phyloP scores from a whole-genome alignment of 2,888 invertebrate genomes.

The Phoenoteleia sp. region DNA sequence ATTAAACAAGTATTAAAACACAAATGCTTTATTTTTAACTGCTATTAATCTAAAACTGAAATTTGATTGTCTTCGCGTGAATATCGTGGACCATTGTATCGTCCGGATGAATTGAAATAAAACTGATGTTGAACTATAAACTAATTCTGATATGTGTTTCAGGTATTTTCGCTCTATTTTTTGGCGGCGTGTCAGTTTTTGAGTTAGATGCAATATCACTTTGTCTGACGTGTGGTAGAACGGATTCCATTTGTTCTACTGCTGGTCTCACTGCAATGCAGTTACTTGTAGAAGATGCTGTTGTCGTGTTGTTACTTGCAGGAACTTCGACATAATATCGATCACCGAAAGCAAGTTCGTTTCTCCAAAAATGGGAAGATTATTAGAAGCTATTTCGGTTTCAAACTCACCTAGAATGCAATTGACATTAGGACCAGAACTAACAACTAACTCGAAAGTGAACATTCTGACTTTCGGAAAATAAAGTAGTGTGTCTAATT shows the following conservation, averaged over 20 bases:
- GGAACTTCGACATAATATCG: slow-evolving; percentile 36
- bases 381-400: slow-evolving; percentile 19
- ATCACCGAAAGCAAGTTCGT: slow-evolving; percentile 36
- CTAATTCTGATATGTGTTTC: not conserved
- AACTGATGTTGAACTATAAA: not conserved
- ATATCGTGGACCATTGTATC: not conserved
- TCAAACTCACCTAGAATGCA: not conserved
- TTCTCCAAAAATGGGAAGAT: slow-evolving; percentile 28
- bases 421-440: slow-evolving; percentile 5
- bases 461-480: too few species aligned
- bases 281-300: slow-evolving; percentile 43
- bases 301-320: slow-evolving; percentile 57
- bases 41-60: too few species aligned
- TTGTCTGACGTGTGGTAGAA: slow-evolving; percentile 42
- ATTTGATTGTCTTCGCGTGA: not conserved
- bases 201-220: slow-evolving; percentile 16
- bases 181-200: slow-evolving; percentile 12
- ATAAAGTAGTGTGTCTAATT: too few species aligned
- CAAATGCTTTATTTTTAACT: too few species aligned
- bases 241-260: slow-evolving; percentile 44
- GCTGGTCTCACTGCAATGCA: slow-evolving; percentile 38
- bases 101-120: not conserved
- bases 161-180: not conserved
- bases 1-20: too few species aligned
- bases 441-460: too few species aligned